These are phyloP conservation scores for Neolamprologus sp. DNA, from an alignment of 2,113 vertebrate genomes.

Conservation along the genomic window DNA sequence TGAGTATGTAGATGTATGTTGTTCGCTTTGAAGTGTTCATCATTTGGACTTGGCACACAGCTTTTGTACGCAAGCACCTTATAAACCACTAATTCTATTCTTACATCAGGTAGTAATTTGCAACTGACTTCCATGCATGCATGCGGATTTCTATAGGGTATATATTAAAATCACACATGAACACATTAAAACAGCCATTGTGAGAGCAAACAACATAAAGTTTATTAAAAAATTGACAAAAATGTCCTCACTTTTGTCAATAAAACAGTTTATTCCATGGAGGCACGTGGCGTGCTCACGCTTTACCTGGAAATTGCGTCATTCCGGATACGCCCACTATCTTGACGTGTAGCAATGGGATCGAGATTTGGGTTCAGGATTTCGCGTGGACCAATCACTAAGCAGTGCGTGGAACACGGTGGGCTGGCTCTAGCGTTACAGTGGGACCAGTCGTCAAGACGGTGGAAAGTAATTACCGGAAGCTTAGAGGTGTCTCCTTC, in stretches of 20 bases:
- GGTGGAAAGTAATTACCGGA: background rate
- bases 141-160: background rate
- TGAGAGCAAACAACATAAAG: background rate
- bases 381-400: constrained; percentile 72
- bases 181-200: background rate
- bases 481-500: background rate
- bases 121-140: background rate
- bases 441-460: background rate
- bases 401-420: constrained; percentile 16
- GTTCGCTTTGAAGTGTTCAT: background rate
- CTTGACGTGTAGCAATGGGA: constrained; percentile 70
- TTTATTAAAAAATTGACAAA: background rate
- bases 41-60: background rate
- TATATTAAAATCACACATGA: background rate
- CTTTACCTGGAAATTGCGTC: constrained; percentile 22
- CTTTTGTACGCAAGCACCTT: background rate
- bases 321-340: background rate
- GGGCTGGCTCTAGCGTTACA: constrained; percentile 28
- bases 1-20: background rate
- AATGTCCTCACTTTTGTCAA: background rate
- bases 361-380: background rate
- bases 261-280: background rate
- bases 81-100: background rate
- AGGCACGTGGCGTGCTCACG: background rate
- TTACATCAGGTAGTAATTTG: background rate